Percentiles rank a stretch among this genome's conserved stretches.
phyloP scores from a whole-genome alignment of 1,140 invertebrate genomes.

The Heliconius melpomene region DNA sequence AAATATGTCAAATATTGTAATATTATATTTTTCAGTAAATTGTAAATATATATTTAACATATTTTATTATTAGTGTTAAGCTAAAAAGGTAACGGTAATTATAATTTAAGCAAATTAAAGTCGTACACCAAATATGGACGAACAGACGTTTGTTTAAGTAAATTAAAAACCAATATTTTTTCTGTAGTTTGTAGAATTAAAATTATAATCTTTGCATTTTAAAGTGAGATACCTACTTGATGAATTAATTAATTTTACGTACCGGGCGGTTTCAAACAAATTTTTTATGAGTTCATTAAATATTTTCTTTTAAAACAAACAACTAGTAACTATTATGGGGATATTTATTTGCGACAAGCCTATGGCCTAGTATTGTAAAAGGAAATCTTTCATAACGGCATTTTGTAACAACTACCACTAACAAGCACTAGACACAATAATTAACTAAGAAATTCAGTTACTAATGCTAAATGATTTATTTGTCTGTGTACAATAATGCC shows the following conservation, averaged over 20 bases:
- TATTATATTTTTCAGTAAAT: not conserved
- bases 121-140: no score
- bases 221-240: no score
- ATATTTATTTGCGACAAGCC: slow-evolving; percentile 21
- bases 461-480: slow-evolving; percentile 8
- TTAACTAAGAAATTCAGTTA: slow-evolving; percentile 16
- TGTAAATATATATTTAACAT: no score
- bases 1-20: not conserved
- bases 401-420: slow-evolving; percentile 28
- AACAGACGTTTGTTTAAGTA: no score
- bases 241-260: no score
- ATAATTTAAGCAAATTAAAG: no score
- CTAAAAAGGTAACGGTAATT: no score
- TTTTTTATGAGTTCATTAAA: not conserved
- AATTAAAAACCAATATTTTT: no score
- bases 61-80: no score
- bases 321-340: not conserved
- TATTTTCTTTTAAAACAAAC: not conserved
- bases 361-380: slow-evolving; percentile 21
- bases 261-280: not conserved
- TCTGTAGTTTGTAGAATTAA: no score
- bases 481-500: not conserved
- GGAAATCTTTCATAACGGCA: slow-evolving; percentile 36
- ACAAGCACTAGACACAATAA: slow-evolving; percentile 21
- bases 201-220: no score